Evolutionary conservation across 2,113 vertebrate species (phyloP), one percentile per base, ranked within the genome.

Genomic region (Acanthochromis polyacanthus): DNA sequence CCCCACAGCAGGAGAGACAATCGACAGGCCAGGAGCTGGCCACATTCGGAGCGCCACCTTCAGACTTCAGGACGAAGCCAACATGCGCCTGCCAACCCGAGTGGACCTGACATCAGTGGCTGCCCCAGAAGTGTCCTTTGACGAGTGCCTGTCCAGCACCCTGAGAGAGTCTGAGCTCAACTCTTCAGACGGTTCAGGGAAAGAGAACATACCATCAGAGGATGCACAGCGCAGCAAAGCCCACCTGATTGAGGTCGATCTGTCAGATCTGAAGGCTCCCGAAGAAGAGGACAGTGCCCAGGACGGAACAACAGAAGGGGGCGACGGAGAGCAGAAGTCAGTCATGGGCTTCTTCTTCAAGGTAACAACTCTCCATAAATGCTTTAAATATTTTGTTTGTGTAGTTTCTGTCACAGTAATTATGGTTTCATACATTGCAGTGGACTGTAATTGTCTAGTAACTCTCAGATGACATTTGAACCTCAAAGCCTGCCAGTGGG

Each of bases 271-370:
- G 63, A 96, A 94, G 84, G 93, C 91, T 53, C 93, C 94, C 0
- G 93, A 95, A 1, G 96, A 96, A 20, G 95, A 92, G 10, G 94
- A 93, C 16, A 91, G 84, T 9, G 86, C 75, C 60, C 93, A 86
- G 12, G 95, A 95, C 19, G 66, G 76, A 10, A 71, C 94, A 0
- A 57, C 76, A 0, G 93, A 93, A 0, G 86, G 45, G 20, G 81
- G 20, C 0, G 97, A 96, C n/a, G 93, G 94, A 16, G 97, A 99
- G 61, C 96, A 97, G 95, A 98, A 99, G 88, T 94, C 95, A 1
- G 97, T 94, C 22, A 88, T 99, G 53, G 97, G 97, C 14, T 99
- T 99, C 91, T 99, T 99, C 95, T 99, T 98, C 87, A 99, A 98
- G 97, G 98, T 98, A 93, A 83, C 28, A 30, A 2, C 17, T 51